Percentiles rank a stretch among this genome's conserved stretches.
phyloP scores from a whole-genome alignment of 2,888 invertebrate species.

The Drosophila emarginata region DNA sequence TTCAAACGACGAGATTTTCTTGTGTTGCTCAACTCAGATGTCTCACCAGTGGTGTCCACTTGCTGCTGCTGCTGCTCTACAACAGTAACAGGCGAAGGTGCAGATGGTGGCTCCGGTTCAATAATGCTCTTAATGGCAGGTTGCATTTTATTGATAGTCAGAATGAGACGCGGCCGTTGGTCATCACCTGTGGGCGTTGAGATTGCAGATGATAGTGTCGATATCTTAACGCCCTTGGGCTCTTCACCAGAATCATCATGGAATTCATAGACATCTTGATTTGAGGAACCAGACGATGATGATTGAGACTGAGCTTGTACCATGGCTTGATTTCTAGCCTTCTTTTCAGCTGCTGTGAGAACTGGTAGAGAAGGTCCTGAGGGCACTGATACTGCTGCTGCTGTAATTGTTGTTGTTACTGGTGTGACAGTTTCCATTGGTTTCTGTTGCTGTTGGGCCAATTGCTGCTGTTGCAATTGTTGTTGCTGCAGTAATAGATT shows the following conservation, averaged over 20 bases:
- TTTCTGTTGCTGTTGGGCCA: slow-evolving; percentile 40
- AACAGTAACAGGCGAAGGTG: not conserved
- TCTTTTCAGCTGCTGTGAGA: slow-evolving; percentile 80
- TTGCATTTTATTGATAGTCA: slow-evolving; percentile 89
- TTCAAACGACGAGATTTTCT: slow-evolving; percentile 91
- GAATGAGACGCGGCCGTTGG: slow-evolving; percentile 88
- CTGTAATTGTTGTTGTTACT: slow-evolving; percentile 28
- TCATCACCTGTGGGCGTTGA: slow-evolving; percentile 47
- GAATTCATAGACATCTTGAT: slow-evolving; percentile 93
- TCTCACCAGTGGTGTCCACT: slow-evolving; percentile 65
- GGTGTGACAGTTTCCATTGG: slow-evolving; percentile 25
- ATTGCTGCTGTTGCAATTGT: slow-evolving; percentile 65
- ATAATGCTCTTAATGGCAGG: slow-evolving; percentile 75
- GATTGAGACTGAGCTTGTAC: slow-evolving; percentile 54
- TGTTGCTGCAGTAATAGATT: slow-evolving; percentile 79
- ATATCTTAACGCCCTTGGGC: slow-evolving; percentile 74
- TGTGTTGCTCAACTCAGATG: slow-evolving; percentile 84
- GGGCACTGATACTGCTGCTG: slow-evolving; percentile 25
- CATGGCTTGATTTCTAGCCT: slow-evolving; percentile 71
- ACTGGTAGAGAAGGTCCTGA: slow-evolving; percentile 33
- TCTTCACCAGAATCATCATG: slow-evolving; percentile 95
- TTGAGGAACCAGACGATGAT: slow-evolving; percentile 29
- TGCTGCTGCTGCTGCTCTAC: slow-evolving; percentile 8
- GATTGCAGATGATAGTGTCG: slow-evolving; percentile 14
- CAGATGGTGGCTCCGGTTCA: slow-evolving; percentile 47